phyloP scores from a whole-genome alignment of 2,113 vertebrate genomes.

The Eurystomus gularis region DNA sequence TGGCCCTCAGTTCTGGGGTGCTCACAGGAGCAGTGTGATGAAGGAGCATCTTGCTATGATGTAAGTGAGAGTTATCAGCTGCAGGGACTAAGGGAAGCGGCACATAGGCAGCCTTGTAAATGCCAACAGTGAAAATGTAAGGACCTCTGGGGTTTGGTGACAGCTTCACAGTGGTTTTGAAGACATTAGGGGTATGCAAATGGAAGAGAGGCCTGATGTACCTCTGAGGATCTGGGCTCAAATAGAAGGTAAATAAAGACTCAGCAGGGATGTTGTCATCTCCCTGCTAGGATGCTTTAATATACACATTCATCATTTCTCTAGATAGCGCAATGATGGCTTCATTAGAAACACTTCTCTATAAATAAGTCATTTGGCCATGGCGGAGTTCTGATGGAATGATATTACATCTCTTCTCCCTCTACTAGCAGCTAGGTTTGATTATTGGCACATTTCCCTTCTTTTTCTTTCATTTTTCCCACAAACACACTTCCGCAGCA shows the following conservation, averaged over 20 bases:
- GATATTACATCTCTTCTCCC: background rate
- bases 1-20: background rate
- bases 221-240: background rate
- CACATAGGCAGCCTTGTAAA: background rate
- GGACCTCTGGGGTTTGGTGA: background rate
- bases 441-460: background rate
- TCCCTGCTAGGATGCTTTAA: conserved; percentile 35
- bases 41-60: background rate
- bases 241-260: conserved; percentile 29
- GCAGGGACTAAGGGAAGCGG: background rate
- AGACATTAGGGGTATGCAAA: conserved; percentile 17
- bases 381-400: background rate
- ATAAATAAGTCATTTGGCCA: conserved; percentile 11
- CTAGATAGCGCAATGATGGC: conserved; percentile 1
- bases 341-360: conserved; percentile 39
- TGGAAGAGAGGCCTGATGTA: conserved; percentile 5
- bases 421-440: background rate
- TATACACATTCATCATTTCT: conserved; percentile 39
- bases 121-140: background rate
- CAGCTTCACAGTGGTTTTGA: background rate
- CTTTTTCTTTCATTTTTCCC: background rate
- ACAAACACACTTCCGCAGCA: background rate
- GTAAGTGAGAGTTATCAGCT: background rate
- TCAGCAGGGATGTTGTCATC: conserved; percentile 40
- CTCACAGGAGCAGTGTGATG: background rate